Percentiles rank a stretch among this genome's conserved stretches.
phyloP scores from a whole-genome alignment of 1,140 invertebrate genomes.

The Melipona quadrifasciata region DNA sequence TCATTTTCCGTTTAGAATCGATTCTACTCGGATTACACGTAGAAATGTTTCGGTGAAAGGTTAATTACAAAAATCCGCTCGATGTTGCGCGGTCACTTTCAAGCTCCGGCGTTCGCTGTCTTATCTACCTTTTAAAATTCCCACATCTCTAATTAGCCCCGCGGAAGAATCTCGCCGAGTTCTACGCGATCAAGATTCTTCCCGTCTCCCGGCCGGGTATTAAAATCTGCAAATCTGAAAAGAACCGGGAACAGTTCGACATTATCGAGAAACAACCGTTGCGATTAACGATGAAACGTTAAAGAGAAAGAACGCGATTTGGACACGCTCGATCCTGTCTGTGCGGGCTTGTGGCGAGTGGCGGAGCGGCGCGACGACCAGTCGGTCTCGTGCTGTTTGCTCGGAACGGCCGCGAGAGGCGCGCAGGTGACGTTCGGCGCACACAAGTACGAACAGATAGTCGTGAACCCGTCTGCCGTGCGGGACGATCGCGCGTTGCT shows the following conservation, averaged over 20 bases:
- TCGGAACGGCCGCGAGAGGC: constrained; percentile 65
- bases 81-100: constrained; percentile 7
- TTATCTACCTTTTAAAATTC: constrained; percentile 8
- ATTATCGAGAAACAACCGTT: neutral
- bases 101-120: neutral
- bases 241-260: neutral
- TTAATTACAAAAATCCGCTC: constrained; percentile 10
- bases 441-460: constrained; percentile 68
- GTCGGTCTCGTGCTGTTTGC: constrained; percentile 11
- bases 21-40: no score
- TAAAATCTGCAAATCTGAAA: neutral
- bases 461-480: constrained; percentile 73
- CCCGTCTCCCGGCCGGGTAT: no score
- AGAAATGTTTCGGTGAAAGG: neutral
- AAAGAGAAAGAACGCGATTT: neutral
- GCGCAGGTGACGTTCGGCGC: constrained; percentile 47
- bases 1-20: neutral
- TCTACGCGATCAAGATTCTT: neutral
- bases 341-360: no score
- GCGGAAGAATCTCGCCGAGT: neutral
- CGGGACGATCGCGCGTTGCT: constrained; percentile 63
- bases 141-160: neutral
- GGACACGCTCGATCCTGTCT: neutral
- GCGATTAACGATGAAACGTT: neutral
- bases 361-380: neutral